Conservation (phyloP, 2,113 vertebrate genomes). For the Aepyceros melampus region DNA sequence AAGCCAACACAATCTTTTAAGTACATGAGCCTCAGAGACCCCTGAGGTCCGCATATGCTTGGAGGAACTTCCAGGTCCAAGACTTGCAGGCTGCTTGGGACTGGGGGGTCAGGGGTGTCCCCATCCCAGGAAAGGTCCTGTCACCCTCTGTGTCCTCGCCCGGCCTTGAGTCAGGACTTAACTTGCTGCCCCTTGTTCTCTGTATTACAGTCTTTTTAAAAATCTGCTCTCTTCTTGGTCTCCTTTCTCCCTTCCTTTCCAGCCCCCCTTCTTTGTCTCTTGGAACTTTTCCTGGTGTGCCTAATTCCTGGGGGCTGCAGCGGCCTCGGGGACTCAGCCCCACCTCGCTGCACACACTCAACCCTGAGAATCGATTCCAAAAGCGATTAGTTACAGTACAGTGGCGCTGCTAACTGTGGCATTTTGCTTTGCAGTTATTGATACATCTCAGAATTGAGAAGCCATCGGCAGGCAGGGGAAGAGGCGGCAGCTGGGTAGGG, state of each 20-base stretch:
- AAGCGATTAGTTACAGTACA: not conserved
- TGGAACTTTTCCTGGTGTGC: not conserved
- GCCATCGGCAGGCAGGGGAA: not conserved
- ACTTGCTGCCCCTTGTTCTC: fast-evolving
- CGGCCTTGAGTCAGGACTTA: fast-evolving
- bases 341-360: not conserved
- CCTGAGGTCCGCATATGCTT: slow-evolving; percentile 31
- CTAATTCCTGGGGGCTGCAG: not conserved
- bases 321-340: not conserved
- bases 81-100: not conserved
- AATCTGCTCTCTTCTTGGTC: not conserved
- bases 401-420: not conserved
- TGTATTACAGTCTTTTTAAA: not conserved
- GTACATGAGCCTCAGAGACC: not conserved
- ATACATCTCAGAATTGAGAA: slow-evolving; percentile 15
- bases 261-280: not conserved
- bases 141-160: fast-evolving
- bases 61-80: slow-evolving; percentile 34
- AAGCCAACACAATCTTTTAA: slow-evolving; percentile 65
- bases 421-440: not conserved
- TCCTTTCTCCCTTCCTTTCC: fast-evolving
- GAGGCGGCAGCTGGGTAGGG: fast-evolving
- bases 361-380: not conserved
- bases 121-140: not conserved
- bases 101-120: fast-evolving